Evolutionary conservation across 2,797 vertebrate genomes (phyloP).

Genomic region (Coreius guichenoti): DNA sequence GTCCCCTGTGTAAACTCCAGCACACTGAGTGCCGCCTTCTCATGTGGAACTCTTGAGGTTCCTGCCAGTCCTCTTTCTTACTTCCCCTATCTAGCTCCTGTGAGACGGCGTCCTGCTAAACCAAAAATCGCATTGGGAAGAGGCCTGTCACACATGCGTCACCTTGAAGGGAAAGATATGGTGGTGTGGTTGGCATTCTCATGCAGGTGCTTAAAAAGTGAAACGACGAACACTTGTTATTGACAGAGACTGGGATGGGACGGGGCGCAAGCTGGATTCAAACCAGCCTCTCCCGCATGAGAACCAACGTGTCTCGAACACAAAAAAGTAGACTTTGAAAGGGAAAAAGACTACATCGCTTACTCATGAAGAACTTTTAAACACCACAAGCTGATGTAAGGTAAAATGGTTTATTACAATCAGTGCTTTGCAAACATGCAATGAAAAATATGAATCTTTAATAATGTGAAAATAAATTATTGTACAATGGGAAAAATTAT

Average conservation of each 20-base stretch:
- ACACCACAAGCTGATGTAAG: constrained; percentile 30
- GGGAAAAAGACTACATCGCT: not conserved
- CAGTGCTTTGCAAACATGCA: constrained; percentile 22
- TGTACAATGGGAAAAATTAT: not conserved
- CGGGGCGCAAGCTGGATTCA: not conserved
- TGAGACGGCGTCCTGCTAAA: constrained; percentile 21
- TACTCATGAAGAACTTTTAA: constrained; percentile 35
- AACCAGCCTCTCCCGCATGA: not conserved
- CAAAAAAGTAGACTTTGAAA: not conserved
- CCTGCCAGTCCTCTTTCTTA: constrained; percentile 5
- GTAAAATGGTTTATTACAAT: constrained; percentile 56
- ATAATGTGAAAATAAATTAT: not conserved
- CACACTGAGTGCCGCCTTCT: constrained; percentile 25
- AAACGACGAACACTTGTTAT: not conserved
- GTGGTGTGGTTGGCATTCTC: constrained; percentile 15
- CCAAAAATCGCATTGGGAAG: constrained; percentile 21
- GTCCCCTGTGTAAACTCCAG: constrained; percentile 24
- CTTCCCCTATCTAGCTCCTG: not conserved
- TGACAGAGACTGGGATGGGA: not conserved
- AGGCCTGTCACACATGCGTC: constrained; percentile 45
- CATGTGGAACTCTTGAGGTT: constrained; percentile 15
- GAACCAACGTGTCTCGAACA: not conserved
- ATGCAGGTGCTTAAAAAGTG: constrained; percentile 19
- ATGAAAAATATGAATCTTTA: constrained; percentile 29
- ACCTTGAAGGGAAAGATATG: not conserved